These are phyloP conservation scores for Camelus dromedarius DNA, from an alignment of 2,113 vertebrate genomes.

Conservation along the genomic window DNA sequence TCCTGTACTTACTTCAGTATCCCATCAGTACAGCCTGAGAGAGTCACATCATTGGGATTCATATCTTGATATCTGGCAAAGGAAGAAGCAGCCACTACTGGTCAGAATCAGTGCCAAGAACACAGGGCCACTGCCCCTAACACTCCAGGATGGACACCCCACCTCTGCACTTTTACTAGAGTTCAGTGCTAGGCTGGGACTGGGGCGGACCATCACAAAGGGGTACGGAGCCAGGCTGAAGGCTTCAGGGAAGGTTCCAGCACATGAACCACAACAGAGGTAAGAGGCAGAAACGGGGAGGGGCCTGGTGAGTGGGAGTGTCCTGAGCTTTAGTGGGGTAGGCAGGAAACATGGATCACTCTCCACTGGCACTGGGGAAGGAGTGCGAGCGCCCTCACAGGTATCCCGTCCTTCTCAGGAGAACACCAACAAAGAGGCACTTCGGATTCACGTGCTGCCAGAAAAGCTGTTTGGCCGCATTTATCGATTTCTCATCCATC, in stretches of 20 bases:
- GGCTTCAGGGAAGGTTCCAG: conserved; percentile 2
- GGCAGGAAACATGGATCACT: neutral
- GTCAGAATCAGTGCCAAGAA: neutral
- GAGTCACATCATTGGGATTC: conserved; percentile 64
- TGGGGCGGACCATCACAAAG: neutral
- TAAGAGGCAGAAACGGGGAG: neutral
- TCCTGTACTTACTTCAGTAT: conserved; percentile 72
- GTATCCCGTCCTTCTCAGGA: neutral
- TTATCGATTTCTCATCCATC: accelerated
- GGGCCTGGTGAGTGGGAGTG: neutral
- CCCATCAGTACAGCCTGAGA: conserved; percentile 71
- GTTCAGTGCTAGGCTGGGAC: neutral
- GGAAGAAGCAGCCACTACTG: neutral
- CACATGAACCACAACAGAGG: neutral
- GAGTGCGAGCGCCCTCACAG: conserved; percentile 40
- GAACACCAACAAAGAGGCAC: conserved; percentile 86
- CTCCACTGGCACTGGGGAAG: neutral
- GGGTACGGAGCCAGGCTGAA: neutral
- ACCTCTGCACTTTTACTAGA: neutral
- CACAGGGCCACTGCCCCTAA: neutral
- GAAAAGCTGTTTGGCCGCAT: conserved; percentile 74
- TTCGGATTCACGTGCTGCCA: conserved; percentile 82
- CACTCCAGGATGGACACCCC: neutral
- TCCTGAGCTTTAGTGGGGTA: neutral
- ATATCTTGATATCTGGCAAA: conserved; percentile 43